These are phyloP conservation scores for Mus spretus DNA, from an alignment of 2,797 vertebrate species.

Conservation along the genomic window DNA sequence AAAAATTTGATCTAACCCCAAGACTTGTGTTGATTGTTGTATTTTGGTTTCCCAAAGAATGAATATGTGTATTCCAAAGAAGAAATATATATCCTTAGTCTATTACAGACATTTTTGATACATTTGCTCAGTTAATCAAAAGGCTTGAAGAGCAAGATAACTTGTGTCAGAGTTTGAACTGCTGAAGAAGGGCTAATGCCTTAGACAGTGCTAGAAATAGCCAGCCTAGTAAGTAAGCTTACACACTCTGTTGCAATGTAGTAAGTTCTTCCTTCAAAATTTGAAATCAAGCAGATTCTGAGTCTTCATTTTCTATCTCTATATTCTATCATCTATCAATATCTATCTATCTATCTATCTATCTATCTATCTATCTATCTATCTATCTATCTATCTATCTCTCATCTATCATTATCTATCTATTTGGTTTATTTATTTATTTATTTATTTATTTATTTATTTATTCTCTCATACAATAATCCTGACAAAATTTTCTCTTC, in stretches of 20 bases:
- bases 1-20: background rate
- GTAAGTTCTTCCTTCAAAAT: background rate
- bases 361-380: background rate
- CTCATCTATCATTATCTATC: too few species aligned
- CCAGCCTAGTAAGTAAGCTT: background rate
- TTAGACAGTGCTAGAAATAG: background rate
- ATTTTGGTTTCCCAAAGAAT: background rate
- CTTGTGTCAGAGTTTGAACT: background rate
- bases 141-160: background rate
- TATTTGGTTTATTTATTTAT: too few species aligned
- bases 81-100: too few species aligned
- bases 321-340: background rate
- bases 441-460: background rate
- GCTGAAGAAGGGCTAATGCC: background rate
- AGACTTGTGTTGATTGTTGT: background rate
- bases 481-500: background rate
- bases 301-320: background rate
- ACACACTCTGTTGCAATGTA: background rate
- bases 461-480: background rate
- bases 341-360: too few species aligned
- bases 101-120: background rate
- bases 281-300: background rate
- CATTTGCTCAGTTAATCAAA: background rate
- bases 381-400: too few species aligned
- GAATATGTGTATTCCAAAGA: too few species aligned